Evolutionary conservation across 2,113 vertebrate genomes (phyloP).

Genomic region (Phyllostomus discolor): DNA sequence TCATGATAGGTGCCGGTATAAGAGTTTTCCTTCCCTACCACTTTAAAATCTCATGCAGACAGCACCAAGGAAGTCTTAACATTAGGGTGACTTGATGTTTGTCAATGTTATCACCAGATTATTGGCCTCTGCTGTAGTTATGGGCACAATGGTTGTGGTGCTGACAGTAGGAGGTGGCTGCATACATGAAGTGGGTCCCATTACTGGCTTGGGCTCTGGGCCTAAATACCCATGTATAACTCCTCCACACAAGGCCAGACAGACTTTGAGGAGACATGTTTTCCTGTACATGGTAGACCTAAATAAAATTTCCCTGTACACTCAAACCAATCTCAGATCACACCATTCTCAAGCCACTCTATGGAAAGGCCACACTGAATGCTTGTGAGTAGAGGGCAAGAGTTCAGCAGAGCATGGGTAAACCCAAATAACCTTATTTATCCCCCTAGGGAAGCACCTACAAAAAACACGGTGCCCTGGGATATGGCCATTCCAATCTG

Average conservation of each 20-base stretch:
- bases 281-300: neutral
- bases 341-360: neutral
- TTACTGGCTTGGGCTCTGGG: neutral
- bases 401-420: neutral
- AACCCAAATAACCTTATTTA: neutral
- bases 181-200: neutral
- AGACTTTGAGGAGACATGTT: neutral
- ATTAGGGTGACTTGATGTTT: neutral
- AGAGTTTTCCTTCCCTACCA: neutral
- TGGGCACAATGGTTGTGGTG: neutral
- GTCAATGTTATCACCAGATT: neutral
- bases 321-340: neutral
- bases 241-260: neutral
- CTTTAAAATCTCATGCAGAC: neutral
- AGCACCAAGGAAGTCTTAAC: neutral
- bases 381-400: neutral
- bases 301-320: neutral
- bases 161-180: neutral
- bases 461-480: neutral
- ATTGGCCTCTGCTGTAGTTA: neutral
- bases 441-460: neutral
- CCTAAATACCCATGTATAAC: neutral
- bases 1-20: neutral
- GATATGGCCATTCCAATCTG: neutral
- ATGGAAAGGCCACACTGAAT: neutral